Evolutionary conservation across 2,888 invertebrate species (phyloP), one percentile per base, ranked within the genome.

Genomic region (Macaria liturata): DNA sequence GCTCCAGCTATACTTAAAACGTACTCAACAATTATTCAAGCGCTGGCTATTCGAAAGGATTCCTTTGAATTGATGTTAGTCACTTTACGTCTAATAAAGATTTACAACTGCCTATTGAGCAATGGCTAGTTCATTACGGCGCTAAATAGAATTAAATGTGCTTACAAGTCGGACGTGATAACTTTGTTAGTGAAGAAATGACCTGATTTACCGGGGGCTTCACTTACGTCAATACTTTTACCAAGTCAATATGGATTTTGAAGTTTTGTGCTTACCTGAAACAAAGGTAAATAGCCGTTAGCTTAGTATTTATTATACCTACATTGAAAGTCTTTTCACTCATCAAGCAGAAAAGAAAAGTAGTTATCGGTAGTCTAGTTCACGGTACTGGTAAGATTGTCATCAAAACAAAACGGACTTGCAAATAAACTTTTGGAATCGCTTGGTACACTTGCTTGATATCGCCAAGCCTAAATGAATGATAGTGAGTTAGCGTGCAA

Each of bases 221-320:
- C 40, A 59, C 51, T 59, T 40, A 54, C 52, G 20, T 30, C 3
- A 9, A 31, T n/a, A 7, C 2, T 32, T 3, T 20, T 37, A 37
- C 20, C 20, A 20, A 20, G 20, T 20, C 20, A 20, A 20, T 37
- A 7, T 6, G 34, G 34, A 37, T 37, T 37, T 32, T 9, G 39
- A 32, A 34, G 37, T n/a, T n/a, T 9, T 34, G 7, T 54, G 45
- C 66, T 66, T 64, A 66, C 66, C 66, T 66, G 62, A 49, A 66
- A 66, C 59, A 62, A 61, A 56, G 56, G 49, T 1, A 42, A 0
- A 37, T 37, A 37, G 3, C 5, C 34, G 7, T 20, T 20, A 37
- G 7, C 1, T 37, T 37, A 37, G 34, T 7, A 37, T 7, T 7
- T 37, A 37, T 37, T 7, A 7, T 20, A 20, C 20, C n/a, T n/a